A percentile compares a stretch with the other conserved stretches of the same genome.
Evolutionary conservation across 2,888 invertebrate species (phyloP).

Genomic region (Venusia cambrica): DNA sequence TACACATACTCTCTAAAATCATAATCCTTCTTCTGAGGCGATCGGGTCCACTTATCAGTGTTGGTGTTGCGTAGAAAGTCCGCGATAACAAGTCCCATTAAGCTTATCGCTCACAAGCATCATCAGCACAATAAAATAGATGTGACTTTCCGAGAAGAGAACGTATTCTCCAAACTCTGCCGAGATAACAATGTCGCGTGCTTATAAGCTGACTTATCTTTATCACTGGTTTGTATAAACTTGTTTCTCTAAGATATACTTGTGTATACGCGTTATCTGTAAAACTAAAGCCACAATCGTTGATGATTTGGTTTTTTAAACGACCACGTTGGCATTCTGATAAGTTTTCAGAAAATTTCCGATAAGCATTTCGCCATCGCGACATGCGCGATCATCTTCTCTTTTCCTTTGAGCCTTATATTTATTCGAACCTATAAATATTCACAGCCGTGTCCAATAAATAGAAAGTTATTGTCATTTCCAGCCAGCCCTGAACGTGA

Average conservation of each 20-base stretch:
- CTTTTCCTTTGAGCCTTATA: not conserved
- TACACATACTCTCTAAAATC: too few species aligned
- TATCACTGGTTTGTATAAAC: constrained; percentile 6
- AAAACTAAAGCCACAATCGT: too few species aligned
- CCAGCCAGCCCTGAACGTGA: constrained; percentile 18
- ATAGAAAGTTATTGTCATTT: constrained; percentile 4
- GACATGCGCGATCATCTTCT: too few species aligned
- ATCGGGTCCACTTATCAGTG: too few species aligned
- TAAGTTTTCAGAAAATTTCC: too few species aligned
- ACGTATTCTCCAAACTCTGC: constrained; percentile 72
- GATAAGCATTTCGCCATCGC: too few species aligned
- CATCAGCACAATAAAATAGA: constrained; percentile 73
- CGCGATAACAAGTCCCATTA: constrained; percentile 67
- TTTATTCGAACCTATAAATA: not conserved
- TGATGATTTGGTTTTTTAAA: too few species aligned
- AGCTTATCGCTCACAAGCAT: constrained; percentile 65
- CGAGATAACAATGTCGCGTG: constrained; percentile 76
- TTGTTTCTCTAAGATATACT: too few species aligned
- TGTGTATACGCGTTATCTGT: too few species aligned
- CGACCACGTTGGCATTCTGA: too few species aligned
- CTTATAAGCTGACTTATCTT: constrained; percentile 52
- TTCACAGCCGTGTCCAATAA: constrained; percentile 4
- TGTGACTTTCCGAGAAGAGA: constrained; percentile 71
- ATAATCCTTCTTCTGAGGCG: too few species aligned
- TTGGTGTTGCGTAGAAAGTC: constrained; percentile 51